phyloP scores from a whole-genome alignment of 2,797 vertebrate species.

The Helicolenus hilgendorfi region DNA sequence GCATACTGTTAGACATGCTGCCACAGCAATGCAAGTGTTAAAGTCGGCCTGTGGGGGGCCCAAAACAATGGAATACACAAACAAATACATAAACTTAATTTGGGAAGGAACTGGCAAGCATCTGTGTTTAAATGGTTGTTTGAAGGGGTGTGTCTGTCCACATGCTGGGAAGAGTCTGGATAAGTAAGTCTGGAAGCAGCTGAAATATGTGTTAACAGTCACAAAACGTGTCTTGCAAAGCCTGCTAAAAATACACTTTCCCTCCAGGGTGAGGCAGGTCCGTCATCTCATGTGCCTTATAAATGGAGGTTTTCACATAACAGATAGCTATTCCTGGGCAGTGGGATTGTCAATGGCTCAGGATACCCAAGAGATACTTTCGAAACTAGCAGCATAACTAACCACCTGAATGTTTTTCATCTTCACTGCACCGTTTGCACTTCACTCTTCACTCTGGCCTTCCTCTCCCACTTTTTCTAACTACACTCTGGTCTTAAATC shows the following conservation, averaged over 20 bases:
- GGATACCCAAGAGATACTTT: conserved; percentile 19
- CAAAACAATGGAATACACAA: conserved; percentile 31
- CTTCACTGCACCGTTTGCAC: conserved; percentile 30
- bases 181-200: conserved; percentile 61
- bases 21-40: not conserved
- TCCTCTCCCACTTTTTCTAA: conserved; percentile 26
- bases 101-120: conserved; percentile 21
- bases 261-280: conserved; percentile 34
- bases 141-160: conserved; percentile 43
- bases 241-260: conserved; percentile 66
- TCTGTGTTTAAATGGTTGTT: conserved; percentile 51
- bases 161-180: conserved; percentile 54
- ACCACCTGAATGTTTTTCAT: conserved; percentile 40
- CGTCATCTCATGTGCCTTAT: conserved; percentile 49
- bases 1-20: not conserved
- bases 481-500: conserved; percentile 62
- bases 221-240: conserved; percentile 57
- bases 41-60: not conserved
- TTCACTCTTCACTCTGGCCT: conserved; percentile 12
- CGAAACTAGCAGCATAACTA: conserved; percentile 1
- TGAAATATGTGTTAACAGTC: conserved; percentile 77
- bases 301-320: conserved; percentile 52
- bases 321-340: conserved; percentile 26
- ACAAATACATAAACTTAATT: conserved; percentile 49
- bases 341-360: not conserved